Evolutionary conservation across 2,113 vertebrate species (phyloP).

Genomic region (Heterochromis multidens): DNA sequence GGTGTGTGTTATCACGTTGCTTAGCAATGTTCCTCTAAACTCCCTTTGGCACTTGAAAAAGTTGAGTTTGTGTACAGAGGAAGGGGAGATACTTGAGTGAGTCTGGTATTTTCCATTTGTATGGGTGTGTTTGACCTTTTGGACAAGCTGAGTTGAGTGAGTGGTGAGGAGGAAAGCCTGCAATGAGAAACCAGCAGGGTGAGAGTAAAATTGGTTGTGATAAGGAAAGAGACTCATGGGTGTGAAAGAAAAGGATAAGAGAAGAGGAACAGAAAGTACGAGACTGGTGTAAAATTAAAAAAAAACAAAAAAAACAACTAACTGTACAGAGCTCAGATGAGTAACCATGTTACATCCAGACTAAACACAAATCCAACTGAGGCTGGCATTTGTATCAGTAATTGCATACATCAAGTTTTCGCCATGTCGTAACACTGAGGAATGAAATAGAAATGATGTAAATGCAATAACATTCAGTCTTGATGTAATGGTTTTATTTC

Average conservation of each 20-base stretch:
- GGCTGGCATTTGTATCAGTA: not conserved
- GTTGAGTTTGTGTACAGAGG: constrained; percentile 20
- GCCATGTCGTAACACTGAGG: not conserved
- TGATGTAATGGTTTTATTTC: not conserved
- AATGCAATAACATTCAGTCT: not conserved
- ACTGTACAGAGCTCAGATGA: not conserved
- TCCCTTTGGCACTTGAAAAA: constrained; percentile 17
- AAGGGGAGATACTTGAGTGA: not conserved
- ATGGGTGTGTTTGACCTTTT: constrained; percentile 50
- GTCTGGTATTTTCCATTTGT: constrained; percentile 37
- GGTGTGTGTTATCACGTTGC: constrained; percentile 38
- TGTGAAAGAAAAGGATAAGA: constrained; percentile 12
- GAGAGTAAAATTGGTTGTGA: constrained; percentile 19
- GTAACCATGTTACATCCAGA: not conserved
- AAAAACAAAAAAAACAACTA: not conserved
- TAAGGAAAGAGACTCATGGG: constrained; percentile 19
- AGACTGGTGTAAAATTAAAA: not conserved
- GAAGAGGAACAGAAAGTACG: not conserved
- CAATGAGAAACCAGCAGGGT: constrained; percentile 5
- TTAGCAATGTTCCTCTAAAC: constrained; percentile 42
- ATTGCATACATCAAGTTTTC: not conserved
- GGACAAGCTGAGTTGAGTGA: constrained; percentile 30
- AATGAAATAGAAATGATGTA: not conserved
- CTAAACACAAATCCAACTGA: not conserved
- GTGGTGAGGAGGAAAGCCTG: not conserved